Evolutionary conservation across 2,888 invertebrate genomes (phyloP), one percentile per base, ranked within the genome.

Genomic region (Parnassius smintheus): DNA sequence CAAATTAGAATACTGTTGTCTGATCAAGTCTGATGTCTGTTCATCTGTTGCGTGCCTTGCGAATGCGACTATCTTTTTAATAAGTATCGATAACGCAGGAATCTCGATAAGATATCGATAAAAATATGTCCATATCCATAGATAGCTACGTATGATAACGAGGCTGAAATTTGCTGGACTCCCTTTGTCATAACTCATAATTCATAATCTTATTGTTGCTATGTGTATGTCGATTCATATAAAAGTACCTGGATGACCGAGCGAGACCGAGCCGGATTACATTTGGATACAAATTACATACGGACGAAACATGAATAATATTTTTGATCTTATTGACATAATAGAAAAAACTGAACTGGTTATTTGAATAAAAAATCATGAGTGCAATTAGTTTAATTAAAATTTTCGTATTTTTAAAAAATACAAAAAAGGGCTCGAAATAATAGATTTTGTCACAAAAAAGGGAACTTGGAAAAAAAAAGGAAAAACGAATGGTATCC

Each of bases 21-120:
- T 54, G 13, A 18, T 18, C 18, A 18, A 18, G 18, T 18, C 18
- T 18, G 10, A 4, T 48, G 48, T 13, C 11, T n/a, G 13, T 46
- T 46, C 3, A 12, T 46, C 12, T 11, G 48, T 9, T 61, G 56
- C 56, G 56, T 48, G 56, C 48, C 35, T 25, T 9, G 49, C 49
- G 10, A 13, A 12, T 11, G 58, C 45, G 41, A 25, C n/a, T 63
- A 59, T 59, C 62, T 59, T 59, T 58, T 58, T 56, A 59, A 63
- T 63, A 63, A 59, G 48, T 59, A 59, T 63, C 63, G 63, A 63
- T 63, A 63, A 51, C 50, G 51, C n/a, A 35, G 50, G 55, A 59
- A 55, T 55, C 12, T 59, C 62, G 62, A 62, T 62, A 59, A 51
- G 59, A 59, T 63, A 63, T 59, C 57, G 62, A 57, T 53, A 58